Evolutionary conservation across 2,797 vertebrate species (phyloP), one percentile per base, ranked within the genome.

Genomic region (Poecilia gillii): DNA sequence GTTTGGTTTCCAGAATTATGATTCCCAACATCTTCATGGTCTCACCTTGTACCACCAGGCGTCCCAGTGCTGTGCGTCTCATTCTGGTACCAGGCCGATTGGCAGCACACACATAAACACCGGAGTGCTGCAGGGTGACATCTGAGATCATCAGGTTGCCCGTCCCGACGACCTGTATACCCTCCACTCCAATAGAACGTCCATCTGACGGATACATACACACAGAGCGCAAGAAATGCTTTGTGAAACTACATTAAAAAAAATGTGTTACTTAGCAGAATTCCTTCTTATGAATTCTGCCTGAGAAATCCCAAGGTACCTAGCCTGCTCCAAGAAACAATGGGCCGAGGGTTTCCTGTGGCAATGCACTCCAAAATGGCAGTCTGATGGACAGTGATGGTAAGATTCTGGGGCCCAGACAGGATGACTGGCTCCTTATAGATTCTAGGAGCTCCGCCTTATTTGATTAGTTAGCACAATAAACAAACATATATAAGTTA

Each of bases 71-170:
- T 0, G 95, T 96, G 8, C 93, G 85, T 62, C 93, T 90, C 90
- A 96, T 95, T 11, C 93, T 91, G 66, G 95, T 96, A 2, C 96
- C 96, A 0, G 93, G 96, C 0, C 94, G 74, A 82, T 96, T 96
- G 76, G 96, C 95, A 0, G 95, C 94, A 2, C 96, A 96, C 73
- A 96, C 94, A 0, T 96, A 96, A n/a, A 97, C 88, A 0, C 96
- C 96, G 0, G 94, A 96, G 78, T 96, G 96, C 83, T 96, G 93
- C 82, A 97, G 92, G 0, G 94, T 94, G 46, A 96, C 91, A 0
- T 97, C 94, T 0, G 96, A 96, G 90, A 97, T 96, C 95, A 96
- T 95, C 82, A 96, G 92, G 87, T 96, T 97, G 66, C 96, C 92
- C 0, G 96, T 95, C 2, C 97, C 96, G 23, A 96, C 89, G 18